Evolutionary conservation across 2,113 vertebrate species (phyloP).

Genomic region (Myiozetetes cayanensis): DNA sequence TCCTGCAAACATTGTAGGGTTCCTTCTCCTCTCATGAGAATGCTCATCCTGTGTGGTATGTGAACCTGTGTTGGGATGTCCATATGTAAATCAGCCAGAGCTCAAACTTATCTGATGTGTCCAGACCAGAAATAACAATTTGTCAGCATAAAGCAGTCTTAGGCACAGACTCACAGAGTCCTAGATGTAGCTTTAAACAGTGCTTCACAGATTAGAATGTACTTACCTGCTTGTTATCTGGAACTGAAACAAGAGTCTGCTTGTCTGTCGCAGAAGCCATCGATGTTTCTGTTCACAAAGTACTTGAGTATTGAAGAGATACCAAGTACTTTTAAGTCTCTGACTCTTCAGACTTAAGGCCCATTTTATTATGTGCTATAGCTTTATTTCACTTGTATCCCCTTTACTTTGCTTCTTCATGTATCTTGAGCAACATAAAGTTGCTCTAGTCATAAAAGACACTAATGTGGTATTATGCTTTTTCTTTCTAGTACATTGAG

Average conservation of each 20-base stretch:
- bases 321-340: background rate
- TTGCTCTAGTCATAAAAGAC: background rate
- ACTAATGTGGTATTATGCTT: background rate
- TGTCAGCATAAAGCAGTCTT: background rate
- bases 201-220: background rate
- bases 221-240: background rate
- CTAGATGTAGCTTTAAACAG: background rate
- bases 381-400: background rate
- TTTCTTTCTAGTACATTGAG: constrained; percentile 80
- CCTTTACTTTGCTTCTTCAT: background rate
- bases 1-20: background rate
- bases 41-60: background rate
- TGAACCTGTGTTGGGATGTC: background rate
- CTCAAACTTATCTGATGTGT: background rate
- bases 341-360: background rate
- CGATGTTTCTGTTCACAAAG: background rate
- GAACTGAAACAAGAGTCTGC: background rate
- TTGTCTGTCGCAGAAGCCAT: background rate
- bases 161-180: background rate
- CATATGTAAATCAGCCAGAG: background rate
- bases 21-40: background rate
- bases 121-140: background rate
- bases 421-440: background rate
- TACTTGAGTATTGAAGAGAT: background rate
- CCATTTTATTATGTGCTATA: background rate